Evolutionary conservation across 2,113 vertebrate genomes (phyloP), one percentile per base, ranked within the genome.

Genomic region (Haemorhous mexicanus): DNA sequence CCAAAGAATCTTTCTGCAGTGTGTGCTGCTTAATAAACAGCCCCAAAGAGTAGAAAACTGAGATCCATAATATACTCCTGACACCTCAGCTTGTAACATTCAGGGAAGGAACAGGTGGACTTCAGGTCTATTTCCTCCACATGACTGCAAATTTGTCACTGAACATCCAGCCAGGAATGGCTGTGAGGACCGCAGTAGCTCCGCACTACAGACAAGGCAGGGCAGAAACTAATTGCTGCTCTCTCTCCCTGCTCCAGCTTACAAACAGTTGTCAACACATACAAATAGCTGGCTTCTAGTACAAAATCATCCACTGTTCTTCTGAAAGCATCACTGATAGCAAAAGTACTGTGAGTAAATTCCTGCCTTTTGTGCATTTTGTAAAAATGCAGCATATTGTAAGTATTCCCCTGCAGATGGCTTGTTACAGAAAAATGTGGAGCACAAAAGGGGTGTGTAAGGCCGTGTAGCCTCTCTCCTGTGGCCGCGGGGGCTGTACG

Each of bases 401-500:
- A 88, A 72, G 10, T 63, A 13, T 56, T 88, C 5, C 11, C 33
- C 56, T 18, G 19, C 24, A 35, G 9, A 2, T 6, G 13, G 43
- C 61, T 79, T 37, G 9, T 35, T 56, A 52, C 10, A n/a, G 24
- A 52, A 64, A 84, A 68, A 47, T 12, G 3, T 27, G 43, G 39
- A 5, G 3, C 1, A 17, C 19, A 11, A 63, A 82, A 61, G 35
- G 30, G 4, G 2, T 23, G 1, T 32, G 1, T 13, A 53, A 81
- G 10, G 21, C 30, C 32, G 67, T 41, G 41, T 14, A 41, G 13
- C 41, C 41, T 14, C 41, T 41, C 41, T 41, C 41, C 39, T 39
- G 41, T 6, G 41, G 41, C 41, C 41, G 41, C 13, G 41, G 41
- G 41, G 41, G 39, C 39, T 41, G 39, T 12, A 41, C 39, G 11